Percentiles rank a stretch among this genome's conserved stretches.
Conservation (phyloP, 2,888 invertebrate genomes). For the Harpalus rubripes region DNA sequence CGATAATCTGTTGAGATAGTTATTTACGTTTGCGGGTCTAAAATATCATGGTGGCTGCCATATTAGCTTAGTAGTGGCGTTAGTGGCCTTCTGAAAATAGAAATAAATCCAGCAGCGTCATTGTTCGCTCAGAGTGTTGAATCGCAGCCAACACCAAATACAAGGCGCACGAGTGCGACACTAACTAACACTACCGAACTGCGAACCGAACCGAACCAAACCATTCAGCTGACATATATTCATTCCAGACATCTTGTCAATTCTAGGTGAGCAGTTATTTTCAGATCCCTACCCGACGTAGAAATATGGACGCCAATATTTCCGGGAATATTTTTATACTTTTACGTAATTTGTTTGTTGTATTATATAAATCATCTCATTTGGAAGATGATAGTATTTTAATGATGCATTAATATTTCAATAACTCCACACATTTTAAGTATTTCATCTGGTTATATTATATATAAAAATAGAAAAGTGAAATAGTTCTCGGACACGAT, state of each 20-base stretch:
- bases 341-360: constrained; percentile 33
- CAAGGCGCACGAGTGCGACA: constrained; percentile 10
- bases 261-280: constrained; percentile 36
- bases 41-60: constrained; percentile 31
- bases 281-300: not conserved
- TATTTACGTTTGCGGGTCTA: constrained; percentile 30
- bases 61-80: constrained; percentile 57
- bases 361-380: constrained; percentile 3
- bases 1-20: constrained; percentile 17
- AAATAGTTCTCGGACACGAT: too few species aligned
- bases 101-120: constrained; percentile 56
- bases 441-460: too few species aligned
- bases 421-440: not conserved
- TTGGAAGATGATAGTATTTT: not conserved
- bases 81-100: constrained; percentile 73
- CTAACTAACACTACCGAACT: too few species aligned
- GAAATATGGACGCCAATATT: constrained; percentile 8
- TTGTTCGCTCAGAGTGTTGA: constrained; percentile 51
- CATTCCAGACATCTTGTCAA: constrained; percentile 22
- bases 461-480: too few species aligned
- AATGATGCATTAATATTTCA: not conserved
- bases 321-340: constrained; percentile 17
- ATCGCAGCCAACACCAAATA: constrained; percentile 47
- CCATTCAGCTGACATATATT: constrained; percentile 32
- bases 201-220: too few species aligned